These are phyloP conservation scores for Ageneiosus marmoratus DNA, from an alignment of 2,113 vertebrate genomes.

Conservation along the genomic window DNA sequence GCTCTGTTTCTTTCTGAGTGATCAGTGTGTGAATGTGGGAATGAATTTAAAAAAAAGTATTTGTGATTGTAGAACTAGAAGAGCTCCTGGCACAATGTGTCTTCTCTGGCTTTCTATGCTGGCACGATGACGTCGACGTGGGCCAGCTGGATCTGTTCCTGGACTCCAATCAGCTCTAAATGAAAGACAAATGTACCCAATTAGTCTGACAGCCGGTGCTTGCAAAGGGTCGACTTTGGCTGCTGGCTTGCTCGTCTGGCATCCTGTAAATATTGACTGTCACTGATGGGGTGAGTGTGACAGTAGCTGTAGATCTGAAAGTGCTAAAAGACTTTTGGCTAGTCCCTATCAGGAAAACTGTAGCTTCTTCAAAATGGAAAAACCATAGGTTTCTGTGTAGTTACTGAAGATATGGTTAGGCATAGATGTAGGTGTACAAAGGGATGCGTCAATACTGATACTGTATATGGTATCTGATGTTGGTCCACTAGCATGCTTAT, in stretches of 20 bases:
- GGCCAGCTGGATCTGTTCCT: slow-evolving; percentile 60
- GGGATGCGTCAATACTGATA: background rate
- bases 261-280: slow-evolving; percentile 70
- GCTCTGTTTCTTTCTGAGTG: slow-evolving; percentile 41
- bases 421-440: background rate
- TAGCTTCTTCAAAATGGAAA: background rate
- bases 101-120: slow-evolving; percentile 21
- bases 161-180: slow-evolving; percentile 58
- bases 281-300: slow-evolving; percentile 62
- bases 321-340: slow-evolving; percentile 19
- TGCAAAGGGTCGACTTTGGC: slow-evolving; percentile 64
- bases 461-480: background rate
- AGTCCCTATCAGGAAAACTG: background rate
- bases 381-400: background rate
- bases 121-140: slow-evolving; percentile 16
- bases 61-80: slow-evolving; percentile 29
- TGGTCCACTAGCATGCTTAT: background rate
- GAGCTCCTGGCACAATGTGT: slow-evolving; percentile 30
- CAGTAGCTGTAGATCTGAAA: slow-evolving; percentile 51
- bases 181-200: slow-evolving; percentile 61
- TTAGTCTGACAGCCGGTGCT: slow-evolving; percentile 68
- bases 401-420: background rate
- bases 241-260: slow-evolving; percentile 57
- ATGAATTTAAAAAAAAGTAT: background rate
- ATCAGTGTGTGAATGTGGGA: slow-evolving; percentile 31